These are phyloP conservation scores for Eonycteris spelaea DNA, from an alignment of 2,113 vertebrate genomes.

Conservation along the genomic window DNA sequence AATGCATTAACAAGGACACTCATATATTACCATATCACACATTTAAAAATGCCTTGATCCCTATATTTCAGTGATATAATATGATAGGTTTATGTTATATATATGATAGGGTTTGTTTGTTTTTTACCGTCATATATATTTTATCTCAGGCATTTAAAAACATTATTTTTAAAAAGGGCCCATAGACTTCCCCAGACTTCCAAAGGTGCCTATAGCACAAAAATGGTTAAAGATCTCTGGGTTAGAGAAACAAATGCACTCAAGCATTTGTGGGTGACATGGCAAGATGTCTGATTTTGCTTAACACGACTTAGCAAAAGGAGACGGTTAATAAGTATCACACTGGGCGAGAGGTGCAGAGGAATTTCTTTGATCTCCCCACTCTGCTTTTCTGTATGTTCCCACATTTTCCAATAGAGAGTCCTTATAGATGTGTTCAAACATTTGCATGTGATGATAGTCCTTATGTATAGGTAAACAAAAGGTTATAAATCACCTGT, in stretches of 20 bases:
- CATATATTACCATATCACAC: background rate
- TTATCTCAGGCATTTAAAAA: background rate
- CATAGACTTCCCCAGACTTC: too few species aligned
- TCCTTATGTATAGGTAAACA: background rate
- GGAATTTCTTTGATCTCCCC: background rate
- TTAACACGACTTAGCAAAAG: background rate
- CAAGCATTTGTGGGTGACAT: background rate
- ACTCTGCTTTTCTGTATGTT: background rate
- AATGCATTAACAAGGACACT: background rate
- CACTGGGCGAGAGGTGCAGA: fast-evolving
- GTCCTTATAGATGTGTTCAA: background rate
- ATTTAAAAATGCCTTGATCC: background rate
- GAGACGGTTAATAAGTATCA: fast-evolving
- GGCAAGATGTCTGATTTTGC: background rate
- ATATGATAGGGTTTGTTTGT: background rate
- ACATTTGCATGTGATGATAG: background rate
- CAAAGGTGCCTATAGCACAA: background rate
- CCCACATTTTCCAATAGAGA: background rate
- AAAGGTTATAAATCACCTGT: background rate
- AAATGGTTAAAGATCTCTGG: background rate
- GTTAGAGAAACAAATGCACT: too few species aligned
- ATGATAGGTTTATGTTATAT: background rate
- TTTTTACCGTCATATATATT: background rate
- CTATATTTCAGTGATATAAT: background rate
- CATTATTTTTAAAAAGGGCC: background rate